Percentiles rank a stretch among this genome's conserved stretches.
Conservation (phyloP, 2,888 invertebrate genomes). For the Thecocarcelia acutangulata region DNA sequence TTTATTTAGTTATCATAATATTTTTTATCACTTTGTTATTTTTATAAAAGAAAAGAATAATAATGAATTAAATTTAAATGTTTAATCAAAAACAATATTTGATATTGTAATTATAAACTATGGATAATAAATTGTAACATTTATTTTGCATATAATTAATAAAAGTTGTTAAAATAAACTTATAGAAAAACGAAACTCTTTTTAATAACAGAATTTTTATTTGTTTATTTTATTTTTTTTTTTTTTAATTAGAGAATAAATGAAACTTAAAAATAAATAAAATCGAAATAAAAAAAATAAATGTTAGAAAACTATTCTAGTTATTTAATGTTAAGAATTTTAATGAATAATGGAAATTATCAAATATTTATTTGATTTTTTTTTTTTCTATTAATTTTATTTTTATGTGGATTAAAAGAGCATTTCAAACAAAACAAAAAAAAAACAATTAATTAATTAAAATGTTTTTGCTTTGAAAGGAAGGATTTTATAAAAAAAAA, state of each 20-base stretch:
- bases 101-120: constrained; percentile 43
- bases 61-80: constrained; percentile 33
- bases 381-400: not conserved
- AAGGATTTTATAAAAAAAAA: too few relatives aligned
- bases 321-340: constrained; percentile 14
- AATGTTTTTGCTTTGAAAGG: too few relatives aligned
- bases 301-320: not conserved
- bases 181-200: constrained; percentile 11
- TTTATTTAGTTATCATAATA: constrained; percentile 50
- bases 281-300: not conserved
- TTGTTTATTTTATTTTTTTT: not conserved
- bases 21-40: constrained; percentile 69
- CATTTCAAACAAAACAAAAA: too few relatives aligned
- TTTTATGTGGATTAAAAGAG: not conserved
- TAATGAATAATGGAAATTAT: constrained; percentile 58
- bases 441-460: too few relatives aligned
- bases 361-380: constrained; percentile 48
- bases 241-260: constrained; percentile 7
- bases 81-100: constrained; percentile 50
- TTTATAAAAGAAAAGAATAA: constrained; percentile 40
- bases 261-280: constrained; percentile 5
- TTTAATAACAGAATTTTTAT: too few relatives aligned
- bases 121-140: constrained; percentile 41
- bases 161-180: constrained; percentile 17
- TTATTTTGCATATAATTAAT: constrained; percentile 21